Evolutionary conservation across 37 sponge, comb jelly and placozoan species (phyloP).

Genomic region (Mnemiopsis leidyi): DNA sequence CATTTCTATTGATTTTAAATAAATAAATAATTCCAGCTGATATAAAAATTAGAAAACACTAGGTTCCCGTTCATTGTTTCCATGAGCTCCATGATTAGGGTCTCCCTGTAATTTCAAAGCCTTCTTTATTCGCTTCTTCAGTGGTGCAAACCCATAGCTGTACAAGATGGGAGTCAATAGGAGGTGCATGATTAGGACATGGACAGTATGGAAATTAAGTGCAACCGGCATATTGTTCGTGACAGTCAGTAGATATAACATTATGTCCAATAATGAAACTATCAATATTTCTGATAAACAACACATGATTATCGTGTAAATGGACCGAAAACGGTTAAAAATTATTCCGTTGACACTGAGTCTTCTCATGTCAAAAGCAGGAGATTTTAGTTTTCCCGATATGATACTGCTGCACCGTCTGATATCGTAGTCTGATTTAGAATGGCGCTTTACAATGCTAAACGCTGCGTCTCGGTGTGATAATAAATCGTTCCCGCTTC

Average conservation of each 20-base stretch:
- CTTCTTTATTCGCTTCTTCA: conserved; percentile 10
- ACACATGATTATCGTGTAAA: background rate
- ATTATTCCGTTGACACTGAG: background rate
- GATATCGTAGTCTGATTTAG: conserved; percentile 27
- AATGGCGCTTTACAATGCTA: background rate
- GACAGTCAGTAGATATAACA: background rate
- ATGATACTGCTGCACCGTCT: background rate
- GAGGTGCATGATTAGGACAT: background rate
- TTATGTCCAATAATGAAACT: background rate
- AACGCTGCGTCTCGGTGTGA: background rate
- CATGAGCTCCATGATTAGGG: too few relatives aligned
- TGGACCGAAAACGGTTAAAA: background rate
- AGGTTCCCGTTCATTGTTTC: too few relatives aligned
- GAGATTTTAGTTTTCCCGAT: background rate
- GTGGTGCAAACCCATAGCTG: conserved; percentile 37
- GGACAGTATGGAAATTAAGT: background rate
- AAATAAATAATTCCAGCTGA: too few relatives aligned
- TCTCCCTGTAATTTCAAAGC: background rate
- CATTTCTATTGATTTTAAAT: too few relatives aligned
- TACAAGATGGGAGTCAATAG: background rate
- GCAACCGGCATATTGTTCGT: background rate
- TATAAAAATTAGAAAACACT: too few relatives aligned
- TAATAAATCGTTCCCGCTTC: background rate
- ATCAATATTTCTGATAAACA: background rate
- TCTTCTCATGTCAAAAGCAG: background rate